Conservation (phyloP, 2,113 vertebrate genomes). For the Erinaceus europaeus region DNA sequence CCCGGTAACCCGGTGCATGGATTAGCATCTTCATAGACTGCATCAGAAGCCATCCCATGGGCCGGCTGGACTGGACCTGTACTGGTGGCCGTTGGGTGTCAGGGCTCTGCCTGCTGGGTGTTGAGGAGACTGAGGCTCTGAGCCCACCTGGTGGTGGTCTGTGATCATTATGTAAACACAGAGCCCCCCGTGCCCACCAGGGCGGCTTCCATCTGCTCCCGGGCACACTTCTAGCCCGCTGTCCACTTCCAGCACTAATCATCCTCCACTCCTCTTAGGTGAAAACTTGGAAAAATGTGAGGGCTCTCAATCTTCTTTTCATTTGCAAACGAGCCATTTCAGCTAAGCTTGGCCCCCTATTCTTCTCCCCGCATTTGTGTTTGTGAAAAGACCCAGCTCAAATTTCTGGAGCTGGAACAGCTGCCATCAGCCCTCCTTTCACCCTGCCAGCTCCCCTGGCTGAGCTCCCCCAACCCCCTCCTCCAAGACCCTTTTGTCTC, state of each 20-base stretch:
- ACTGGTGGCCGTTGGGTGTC: background rate
- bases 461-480: constrained; percentile 77
- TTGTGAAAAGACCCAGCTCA: constrained; percentile 92
- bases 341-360: constrained; percentile 86
- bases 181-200: background rate
- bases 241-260: constrained; percentile 79
- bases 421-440: constrained; percentile 88
- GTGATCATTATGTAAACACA: constrained; percentile 76
- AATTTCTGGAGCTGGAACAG: constrained; percentile 94
- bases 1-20: background rate
- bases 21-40: background rate
- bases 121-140: background rate
- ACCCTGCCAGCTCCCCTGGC: constrained; percentile 76
- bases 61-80: background rate
- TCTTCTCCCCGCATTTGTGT: constrained; percentile 87
- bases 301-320: constrained; percentile 82
- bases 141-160: background rate
- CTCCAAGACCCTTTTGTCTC: constrained; percentile 83
- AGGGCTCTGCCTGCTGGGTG: rapidly evolving
- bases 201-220: constrained; percentile 74
- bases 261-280: constrained; percentile 79
- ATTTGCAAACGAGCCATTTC: constrained; percentile 84
- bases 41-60: background rate
- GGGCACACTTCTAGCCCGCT: constrained; percentile 75
- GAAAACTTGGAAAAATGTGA: constrained; percentile 79